Evolutionary conservation across 2,113 vertebrate species (phyloP), one percentile per base, ranked within the genome.

Genomic region (Carassius carassius): DNA sequence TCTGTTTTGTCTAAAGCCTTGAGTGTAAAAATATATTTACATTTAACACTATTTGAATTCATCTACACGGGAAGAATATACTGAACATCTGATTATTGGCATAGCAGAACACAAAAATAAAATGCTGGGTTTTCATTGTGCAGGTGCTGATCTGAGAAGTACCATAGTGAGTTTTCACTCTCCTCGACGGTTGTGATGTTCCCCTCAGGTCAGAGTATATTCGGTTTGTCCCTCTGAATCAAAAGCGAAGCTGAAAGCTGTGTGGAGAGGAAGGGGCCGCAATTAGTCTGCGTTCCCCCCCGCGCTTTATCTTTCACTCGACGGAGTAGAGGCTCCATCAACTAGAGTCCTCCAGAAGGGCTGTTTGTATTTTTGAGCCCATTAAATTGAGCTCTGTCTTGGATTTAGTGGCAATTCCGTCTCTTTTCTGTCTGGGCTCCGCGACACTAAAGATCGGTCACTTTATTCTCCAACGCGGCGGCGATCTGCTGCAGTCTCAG

Each of bases 401-500:
- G 41, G 67, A 32, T 60, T 58, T 60, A 29, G 41, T n/a, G 49
- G 25, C 23, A 72, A 51, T 41, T 29, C 21, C 21, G 1, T 25
- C 19, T 11, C 44, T 51, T 32, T 69, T 65, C 86, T 41, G 67
- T 70, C 67, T 75, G 84, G 83, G 65, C 73, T 67, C 13, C 76
- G 23, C 0, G 17, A 13, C 73, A 88, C 77, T 89, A 99, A 92
- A 99, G 97, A 93, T 99, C 98, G 0, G 98, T 99, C 93, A 98
- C 97, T 94, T 98, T 99, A 94, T 99, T 97, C 95, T 99, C 98
- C 86, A 99, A 94, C 0, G 97, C 98, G 23, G 98, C 98, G 0
- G 98, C 98, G 23, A 99, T 96, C 93, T 99, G 98, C 91, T 99
- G 98, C 84, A 99, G 95, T 90, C 98, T 94, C 85, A 97, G 95